phyloP scores from a whole-genome alignment of 2,797 vertebrate species.

The Pseudochirops cupreus region DNA sequence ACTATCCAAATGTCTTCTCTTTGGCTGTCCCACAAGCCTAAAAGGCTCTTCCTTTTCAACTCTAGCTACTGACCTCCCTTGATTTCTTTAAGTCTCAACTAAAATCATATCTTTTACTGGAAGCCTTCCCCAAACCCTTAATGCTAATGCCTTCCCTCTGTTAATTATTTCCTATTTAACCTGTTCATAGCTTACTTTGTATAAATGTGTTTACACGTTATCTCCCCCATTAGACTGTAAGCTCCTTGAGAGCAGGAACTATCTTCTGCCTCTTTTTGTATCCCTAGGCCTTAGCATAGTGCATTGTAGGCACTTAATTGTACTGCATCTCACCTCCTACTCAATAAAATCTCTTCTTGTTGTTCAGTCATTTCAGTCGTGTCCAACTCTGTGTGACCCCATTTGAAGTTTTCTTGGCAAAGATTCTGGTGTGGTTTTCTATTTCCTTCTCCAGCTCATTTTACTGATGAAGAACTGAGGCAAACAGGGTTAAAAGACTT shows the following conservation, averaged over 20 bases:
- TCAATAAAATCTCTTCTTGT: background rate
- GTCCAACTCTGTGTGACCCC: background rate
- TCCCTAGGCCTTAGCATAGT: background rate
- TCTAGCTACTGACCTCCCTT: background rate
- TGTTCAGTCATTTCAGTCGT: background rate
- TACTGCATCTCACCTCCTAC: background rate
- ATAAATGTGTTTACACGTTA: background rate
- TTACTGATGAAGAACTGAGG: background rate
- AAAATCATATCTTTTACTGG: background rate
- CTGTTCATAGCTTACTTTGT: background rate
- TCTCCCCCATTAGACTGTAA: background rate
- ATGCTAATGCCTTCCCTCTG: background rate
- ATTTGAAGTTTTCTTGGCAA: background rate
- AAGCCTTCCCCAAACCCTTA: background rate
- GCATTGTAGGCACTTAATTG: background rate
- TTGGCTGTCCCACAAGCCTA: background rate
- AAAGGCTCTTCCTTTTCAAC: background rate
- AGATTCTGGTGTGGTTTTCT: background rate
- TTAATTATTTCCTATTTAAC: background rate
- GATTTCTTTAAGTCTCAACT: background rate
- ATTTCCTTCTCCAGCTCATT: background rate
- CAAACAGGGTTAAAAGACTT: background rate
- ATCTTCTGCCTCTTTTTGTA: background rate
- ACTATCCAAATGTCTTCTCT: background rate
- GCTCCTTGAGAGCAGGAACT: background rate